phyloP scores from a whole-genome alignment of 2,797 vertebrate genomes.

The Trachurus trachurus region DNA sequence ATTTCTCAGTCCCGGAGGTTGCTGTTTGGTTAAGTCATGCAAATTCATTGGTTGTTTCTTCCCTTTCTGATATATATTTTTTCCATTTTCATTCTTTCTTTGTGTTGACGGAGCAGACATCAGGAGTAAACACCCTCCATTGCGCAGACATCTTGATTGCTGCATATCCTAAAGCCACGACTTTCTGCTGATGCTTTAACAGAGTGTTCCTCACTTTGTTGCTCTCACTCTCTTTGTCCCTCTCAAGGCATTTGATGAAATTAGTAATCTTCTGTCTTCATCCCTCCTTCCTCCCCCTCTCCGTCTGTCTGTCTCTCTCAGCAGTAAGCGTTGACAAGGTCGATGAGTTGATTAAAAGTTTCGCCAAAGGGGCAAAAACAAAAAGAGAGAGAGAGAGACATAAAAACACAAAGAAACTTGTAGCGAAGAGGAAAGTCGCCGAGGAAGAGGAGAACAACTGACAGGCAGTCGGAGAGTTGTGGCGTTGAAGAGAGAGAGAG shows the following conservation, averaged over 20 bases:
- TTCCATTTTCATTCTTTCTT: conserved; percentile 5
- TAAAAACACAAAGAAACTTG: conserved; percentile 40
- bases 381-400: conserved; percentile 25
- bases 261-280: conserved; percentile 53
- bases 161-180: conserved; percentile 41
- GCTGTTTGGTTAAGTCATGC: conserved; percentile 2
- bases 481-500: background rate
- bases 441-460: conserved; percentile 45
- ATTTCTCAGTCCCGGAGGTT: no score
- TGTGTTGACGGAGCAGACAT: conserved; percentile 33
- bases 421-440: conserved; percentile 43
- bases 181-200: conserved; percentile 49
- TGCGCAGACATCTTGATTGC: conserved; percentile 36
- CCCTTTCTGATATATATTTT: background rate
- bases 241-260: conserved; percentile 47
- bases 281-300: background rate
- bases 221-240: conserved; percentile 29
- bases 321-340: conserved; percentile 75
- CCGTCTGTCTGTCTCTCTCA: conserved; percentile 52
- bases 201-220: conserved; percentile 32
- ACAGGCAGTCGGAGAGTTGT: conserved; percentile 54
- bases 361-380: conserved; percentile 52
- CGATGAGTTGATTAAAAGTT: conserved; percentile 81
- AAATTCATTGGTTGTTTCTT: background rate
- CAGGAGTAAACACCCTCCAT: conserved; percentile 12